A percentile compares a stretch with the other conserved stretches of the same genome.
These are phyloP conservation scores for Callospermophilus lateralis DNA, from an alignment of 2,113 vertebrate genomes.

Conservation along the genomic window DNA sequence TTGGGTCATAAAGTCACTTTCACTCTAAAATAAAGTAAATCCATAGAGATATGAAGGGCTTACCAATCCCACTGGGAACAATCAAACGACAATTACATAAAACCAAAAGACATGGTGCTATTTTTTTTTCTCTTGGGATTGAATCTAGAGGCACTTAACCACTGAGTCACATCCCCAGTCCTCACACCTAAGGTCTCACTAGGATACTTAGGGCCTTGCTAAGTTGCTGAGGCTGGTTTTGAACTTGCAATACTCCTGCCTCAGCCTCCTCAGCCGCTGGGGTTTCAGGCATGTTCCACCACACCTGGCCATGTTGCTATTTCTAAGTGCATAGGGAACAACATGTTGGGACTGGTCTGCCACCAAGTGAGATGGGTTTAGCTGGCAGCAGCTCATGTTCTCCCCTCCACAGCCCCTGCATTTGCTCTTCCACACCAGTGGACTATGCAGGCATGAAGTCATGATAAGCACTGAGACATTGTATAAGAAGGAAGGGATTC, in stretches of 20 bases:
- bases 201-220: too few relatives aligned
- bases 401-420: background rate
- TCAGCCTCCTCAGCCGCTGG: too few relatives aligned
- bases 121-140: too few relatives aligned
- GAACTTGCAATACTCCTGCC: too few relatives aligned
- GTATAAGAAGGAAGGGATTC: background rate
- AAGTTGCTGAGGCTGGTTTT: too few relatives aligned
- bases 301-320: background rate
- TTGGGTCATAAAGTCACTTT: slow-evolving; percentile 59
- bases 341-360: background rate
- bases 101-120: background rate
- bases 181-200: too few relatives aligned
- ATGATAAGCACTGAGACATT: background rate
- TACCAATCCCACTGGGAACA: background rate
- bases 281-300: too few relatives aligned
- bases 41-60: slow-evolving; percentile 2
- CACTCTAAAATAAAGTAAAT: slow-evolving; percentile 66
- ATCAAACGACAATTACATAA: slow-evolving; percentile 38
- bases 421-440: background rate
- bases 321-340: background rate
- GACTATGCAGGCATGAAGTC: background rate
- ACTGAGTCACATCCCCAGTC: too few relatives aligned
- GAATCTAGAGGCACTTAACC: too few relatives aligned
- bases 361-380: background rate
- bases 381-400: background rate